Conservation (phyloP, 2,113 vertebrate genomes). For the Ceyx melanurus region DNA sequence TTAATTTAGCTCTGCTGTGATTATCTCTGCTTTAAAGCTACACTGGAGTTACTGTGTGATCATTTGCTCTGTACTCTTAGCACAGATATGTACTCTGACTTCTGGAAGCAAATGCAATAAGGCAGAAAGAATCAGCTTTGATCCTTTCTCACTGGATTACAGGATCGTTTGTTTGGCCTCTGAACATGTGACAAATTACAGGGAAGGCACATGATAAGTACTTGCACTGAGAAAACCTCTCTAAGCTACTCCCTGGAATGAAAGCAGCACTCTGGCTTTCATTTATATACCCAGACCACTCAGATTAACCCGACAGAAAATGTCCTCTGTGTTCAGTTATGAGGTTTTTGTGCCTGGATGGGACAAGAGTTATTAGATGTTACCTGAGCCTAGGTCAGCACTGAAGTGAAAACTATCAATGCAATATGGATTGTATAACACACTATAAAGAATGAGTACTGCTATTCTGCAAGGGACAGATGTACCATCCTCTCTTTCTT, state of each 20-base stretch:
- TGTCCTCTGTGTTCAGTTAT: not conserved
- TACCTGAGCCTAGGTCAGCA: not conserved
- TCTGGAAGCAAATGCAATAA: slow-evolving; percentile 1
- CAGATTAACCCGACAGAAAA: not conserved
- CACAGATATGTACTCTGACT: not conserved
- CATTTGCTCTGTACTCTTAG: not conserved
- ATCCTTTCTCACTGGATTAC: slow-evolving; percentile 36
- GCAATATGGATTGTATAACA: too few species aligned
- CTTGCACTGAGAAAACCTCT: not conserved
- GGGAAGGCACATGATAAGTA: not conserved
- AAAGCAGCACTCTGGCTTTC: not conserved
- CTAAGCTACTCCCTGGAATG: not conserved
- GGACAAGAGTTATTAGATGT: not conserved
- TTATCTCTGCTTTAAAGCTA: not conserved
- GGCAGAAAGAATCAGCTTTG: slow-evolving; percentile 26
- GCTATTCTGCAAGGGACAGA: not conserved
- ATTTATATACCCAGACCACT: not conserved
- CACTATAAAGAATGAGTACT: not conserved
- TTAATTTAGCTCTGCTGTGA: not conserved
- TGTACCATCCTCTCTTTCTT: not conserved
- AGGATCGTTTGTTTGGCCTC: slow-evolving; percentile 34
- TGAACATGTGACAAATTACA: not conserved
- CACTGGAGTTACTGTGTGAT: not conserved
- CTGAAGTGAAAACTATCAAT: not conserved
- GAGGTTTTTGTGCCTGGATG: not conserved